Percentiles rank a stretch among this genome's conserved stretches.
Evolutionary conservation across 2,888 invertebrate genomes (phyloP).

Genomic region (Helicoverpa assulta): DNA sequence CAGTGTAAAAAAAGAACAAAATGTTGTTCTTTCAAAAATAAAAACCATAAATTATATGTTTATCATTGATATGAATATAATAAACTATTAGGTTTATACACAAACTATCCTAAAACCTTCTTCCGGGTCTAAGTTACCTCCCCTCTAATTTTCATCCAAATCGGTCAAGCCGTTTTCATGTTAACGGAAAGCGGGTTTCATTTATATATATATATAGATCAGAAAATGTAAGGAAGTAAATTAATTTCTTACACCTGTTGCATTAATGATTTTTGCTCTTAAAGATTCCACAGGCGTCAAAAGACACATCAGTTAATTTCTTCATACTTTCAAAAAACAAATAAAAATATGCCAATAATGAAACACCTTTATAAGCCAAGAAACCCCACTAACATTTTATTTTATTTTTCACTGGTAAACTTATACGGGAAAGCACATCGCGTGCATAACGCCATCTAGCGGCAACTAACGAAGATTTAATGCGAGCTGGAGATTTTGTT

Average conservation of each 20-base stretch:
- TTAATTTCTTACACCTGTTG: neutral
- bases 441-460: conserved; percentile 79
- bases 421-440: conserved; percentile 62
- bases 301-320: neutral
- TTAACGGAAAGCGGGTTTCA: no score
- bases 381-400: neutral
- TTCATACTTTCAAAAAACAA: neutral
- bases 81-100: no score
- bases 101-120: no score
- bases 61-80: no score
- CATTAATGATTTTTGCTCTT: conserved; percentile 18
- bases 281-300: conserved; percentile 3
- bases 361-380: neutral
- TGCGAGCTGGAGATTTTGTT: conserved; percentile 67
- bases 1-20: no score
- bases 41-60: no score
- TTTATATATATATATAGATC: no score
- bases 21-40: no score
- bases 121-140: no score
- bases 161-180: no score
- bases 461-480: conserved; percentile 80
- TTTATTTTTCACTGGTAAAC: conserved; percentile 7
- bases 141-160: no score
- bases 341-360: neutral
- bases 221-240: no score